Evolutionary conservation across 2,888 invertebrate species (phyloP).

Genomic region (Cerceris rybyensis): DNA sequence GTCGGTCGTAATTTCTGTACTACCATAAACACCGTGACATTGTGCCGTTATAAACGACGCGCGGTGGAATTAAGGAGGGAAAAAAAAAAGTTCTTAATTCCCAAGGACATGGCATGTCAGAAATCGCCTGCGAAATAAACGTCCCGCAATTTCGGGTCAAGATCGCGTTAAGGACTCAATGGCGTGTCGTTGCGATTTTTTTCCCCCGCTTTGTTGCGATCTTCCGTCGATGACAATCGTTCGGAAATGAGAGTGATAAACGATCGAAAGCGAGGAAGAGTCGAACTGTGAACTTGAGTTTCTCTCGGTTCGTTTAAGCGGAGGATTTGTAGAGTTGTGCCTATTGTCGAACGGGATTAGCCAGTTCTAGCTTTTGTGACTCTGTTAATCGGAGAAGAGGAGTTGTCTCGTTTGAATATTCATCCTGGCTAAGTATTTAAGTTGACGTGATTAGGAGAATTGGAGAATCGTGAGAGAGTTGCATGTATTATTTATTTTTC

Average conservation of each 20-base stretch:
- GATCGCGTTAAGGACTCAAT: not conserved
- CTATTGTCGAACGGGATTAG: too few species aligned
- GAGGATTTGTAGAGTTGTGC: too few species aligned
- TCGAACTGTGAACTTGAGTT: too few species aligned
- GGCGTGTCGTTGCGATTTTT: not conserved
- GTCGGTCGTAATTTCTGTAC: constrained; percentile 48
- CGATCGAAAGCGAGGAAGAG: too few species aligned
- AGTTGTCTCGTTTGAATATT: too few species aligned
- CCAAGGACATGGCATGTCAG: not conserved
- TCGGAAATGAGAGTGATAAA: not conserved
- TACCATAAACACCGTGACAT: constrained; percentile 41
- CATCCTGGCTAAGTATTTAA: too few species aligned
- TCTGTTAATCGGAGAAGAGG: too few species aligned
- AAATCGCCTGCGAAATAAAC: not conserved
- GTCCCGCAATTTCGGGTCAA: not conserved
- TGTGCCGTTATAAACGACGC: constrained; percentile 52
- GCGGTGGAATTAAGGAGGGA: not conserved
- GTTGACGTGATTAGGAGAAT: too few species aligned
- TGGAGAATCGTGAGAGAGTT: too few species aligned
- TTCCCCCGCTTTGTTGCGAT: not conserved
- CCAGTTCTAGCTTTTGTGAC: too few species aligned
- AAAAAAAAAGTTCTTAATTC: constrained; percentile 10
- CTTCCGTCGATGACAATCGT: not conserved
- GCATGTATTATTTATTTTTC: too few species aligned
- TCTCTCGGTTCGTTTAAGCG: too few species aligned